Evolutionary conservation across 2,797 vertebrate species (phyloP).

Genomic region (Erpetoichthys calabaricus): DNA sequence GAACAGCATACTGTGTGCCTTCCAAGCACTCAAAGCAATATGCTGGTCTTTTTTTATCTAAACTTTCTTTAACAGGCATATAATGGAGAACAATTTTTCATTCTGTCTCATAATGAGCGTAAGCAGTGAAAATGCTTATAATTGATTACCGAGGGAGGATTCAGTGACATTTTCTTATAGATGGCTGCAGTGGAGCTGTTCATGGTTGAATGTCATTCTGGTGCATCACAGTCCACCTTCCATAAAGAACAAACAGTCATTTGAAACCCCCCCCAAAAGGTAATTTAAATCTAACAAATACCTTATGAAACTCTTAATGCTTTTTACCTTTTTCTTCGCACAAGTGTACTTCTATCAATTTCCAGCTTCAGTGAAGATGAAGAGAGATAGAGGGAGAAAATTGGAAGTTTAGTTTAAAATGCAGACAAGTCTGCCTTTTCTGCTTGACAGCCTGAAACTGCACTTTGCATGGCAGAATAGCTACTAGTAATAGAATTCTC

Average conservation of each 20-base stretch:
- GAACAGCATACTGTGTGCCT: slow-evolving; percentile 14
- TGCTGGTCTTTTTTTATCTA: slow-evolving; percentile 30
- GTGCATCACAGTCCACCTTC: slow-evolving; percentile 24
- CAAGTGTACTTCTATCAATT: slow-evolving; percentile 64
- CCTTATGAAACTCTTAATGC: slow-evolving; percentile 37
- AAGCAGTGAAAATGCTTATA: slow-evolving; percentile 33
- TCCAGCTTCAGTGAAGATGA: slow-evolving; percentile 67
- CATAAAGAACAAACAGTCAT: slow-evolving; percentile 25
- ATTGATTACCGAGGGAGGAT: slow-evolving; percentile 29
- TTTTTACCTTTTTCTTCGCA: slow-evolving; percentile 42
- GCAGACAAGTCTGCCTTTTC: slow-evolving; percentile 76
- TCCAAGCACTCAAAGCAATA: slow-evolving; percentile 10
- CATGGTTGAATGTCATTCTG: slow-evolving; percentile 27
- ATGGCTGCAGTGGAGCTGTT: slow-evolving; percentile 19
- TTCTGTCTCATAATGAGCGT: slow-evolving; percentile 39
- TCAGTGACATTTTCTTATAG: slow-evolving; percentile 31
- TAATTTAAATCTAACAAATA: slow-evolving; percentile 50
- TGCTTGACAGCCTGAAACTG: slow-evolving; percentile 82
- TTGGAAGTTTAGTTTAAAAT: slow-evolving; percentile 77
- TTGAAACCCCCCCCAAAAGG: slow-evolving; percentile 14
- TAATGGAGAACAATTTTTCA: slow-evolving; percentile 36
- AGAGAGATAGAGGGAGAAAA: slow-evolving; percentile 45
- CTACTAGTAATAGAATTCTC: slow-evolving; percentile 86
- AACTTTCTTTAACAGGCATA: slow-evolving; percentile 28
- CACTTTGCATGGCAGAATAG: slow-evolving; percentile 84